Evolutionary conservation across 2,113 vertebrate species (phyloP), one percentile per base, ranked within the genome.

Genomic region (Anoura caudifer): DNA sequence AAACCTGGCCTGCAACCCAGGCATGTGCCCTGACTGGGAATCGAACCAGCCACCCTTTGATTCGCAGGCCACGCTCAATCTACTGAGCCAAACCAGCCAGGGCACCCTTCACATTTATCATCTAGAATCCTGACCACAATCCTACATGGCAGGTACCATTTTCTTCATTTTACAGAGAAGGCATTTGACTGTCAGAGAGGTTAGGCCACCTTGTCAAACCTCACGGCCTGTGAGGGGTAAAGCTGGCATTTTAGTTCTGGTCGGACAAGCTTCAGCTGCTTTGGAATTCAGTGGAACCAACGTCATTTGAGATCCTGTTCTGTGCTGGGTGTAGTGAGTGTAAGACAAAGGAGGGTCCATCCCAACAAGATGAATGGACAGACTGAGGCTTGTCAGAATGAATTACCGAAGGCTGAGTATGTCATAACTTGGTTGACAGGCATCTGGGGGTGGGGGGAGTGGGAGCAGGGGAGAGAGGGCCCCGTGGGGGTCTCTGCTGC

Each of bases 191-290:
- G 31, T 95, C 65, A 83, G 43, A 83, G 45, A 93, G 9, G 24
- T 91, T 92, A 94, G 54, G 52, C 33, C 61, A 72, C n/a, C 95
- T 96, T 87, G 28, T 92, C 28, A 84, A 94, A 87, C 16, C 22
- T 33, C 45, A 87, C 24, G 83, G 36, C 52, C 41, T 87, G 3
- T 81, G 84, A 92, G 26, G 41, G 59, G 2, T 91, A 61, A 88
- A 75, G 43, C 26, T 63, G 10, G 33, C 69, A 84, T 90, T 92
- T 80, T 47, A 65, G 19, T 94, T 91, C 65, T n/a, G 26, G 28
- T 28, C 45, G 92, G 17, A 45, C 45, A 95, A 84, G 54, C 36
- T 93, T 31, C 28, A 83, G 31, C 15, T 86, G 72, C 91, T 43
- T 90, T 63, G 70, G 20, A 94, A 87, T 91, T 26, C 56, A 81